phyloP scores from a whole-genome alignment of 53 echinoderm and acorn worm species.

The Actinopyga echinites region DNA sequence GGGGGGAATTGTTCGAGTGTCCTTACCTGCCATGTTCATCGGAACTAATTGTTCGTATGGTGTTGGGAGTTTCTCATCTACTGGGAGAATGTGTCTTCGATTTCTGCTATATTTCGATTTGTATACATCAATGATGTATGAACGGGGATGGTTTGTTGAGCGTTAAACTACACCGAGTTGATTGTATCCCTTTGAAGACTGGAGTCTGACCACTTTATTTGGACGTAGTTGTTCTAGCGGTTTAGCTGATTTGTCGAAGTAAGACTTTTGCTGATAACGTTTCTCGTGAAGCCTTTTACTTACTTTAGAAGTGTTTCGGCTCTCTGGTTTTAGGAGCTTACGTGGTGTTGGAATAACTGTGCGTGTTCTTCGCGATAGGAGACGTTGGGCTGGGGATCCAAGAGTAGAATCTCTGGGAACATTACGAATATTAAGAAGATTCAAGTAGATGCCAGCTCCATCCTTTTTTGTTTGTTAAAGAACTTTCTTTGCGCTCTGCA shows the following conservation, averaged over 20 bases:
- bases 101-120: neutral
- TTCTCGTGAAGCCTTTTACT: neutral
- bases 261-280: neutral
- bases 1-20: neutral
- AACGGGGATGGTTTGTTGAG: neutral
- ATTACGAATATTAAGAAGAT: constrained; percentile 11
- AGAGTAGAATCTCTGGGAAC: neutral
- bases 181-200: neutral
- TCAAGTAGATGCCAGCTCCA: constrained; percentile 9
- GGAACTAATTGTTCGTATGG: too few relatives aligned
- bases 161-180: neutral
- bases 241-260: constrained; percentile 25
- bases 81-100: neutral
- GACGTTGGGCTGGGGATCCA: constrained; percentile 13
- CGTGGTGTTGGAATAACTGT: neutral
- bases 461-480: constrained; percentile 12
- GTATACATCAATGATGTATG: neutral
- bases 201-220: neutral
- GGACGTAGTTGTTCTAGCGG: neutral
- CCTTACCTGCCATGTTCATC: neutral
- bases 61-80: neutral
- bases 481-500: constrained; percentile 28
- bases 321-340: constrained; percentile 8
- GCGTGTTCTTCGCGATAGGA: constrained; percentile 1
- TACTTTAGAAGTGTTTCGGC: neutral